Conservation (phyloP, 2,797 vertebrate species). For the Microctenopoma stevenorrisi region DNA sequence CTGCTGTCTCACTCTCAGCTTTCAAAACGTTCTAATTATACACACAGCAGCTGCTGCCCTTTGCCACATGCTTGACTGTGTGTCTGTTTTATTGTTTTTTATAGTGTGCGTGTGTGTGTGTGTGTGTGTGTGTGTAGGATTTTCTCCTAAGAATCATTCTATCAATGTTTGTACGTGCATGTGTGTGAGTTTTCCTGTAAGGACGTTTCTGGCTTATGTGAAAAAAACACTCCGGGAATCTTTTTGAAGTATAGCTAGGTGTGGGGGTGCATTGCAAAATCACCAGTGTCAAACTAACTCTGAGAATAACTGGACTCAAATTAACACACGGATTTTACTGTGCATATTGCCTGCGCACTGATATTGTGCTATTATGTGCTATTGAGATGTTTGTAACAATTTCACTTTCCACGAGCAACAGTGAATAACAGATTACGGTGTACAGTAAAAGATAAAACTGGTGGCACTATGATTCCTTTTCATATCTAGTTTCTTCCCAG, state of each 20-base stretch:
- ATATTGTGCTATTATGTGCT: background rate
- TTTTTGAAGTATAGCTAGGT: no score
- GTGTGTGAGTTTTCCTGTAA: conserved; percentile 5
- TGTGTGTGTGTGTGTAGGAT: conserved; percentile 6
- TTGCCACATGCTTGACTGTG: conserved; percentile 55
- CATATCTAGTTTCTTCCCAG: conserved; percentile 53
- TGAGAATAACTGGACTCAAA: no score
- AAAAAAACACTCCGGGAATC: no score
- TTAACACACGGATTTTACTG: no score
- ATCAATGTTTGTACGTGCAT: conserved; percentile 11
- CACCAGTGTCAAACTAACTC: no score
- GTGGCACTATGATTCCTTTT: conserved; percentile 45
- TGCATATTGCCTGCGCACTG: background rate
- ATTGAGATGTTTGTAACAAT: conserved; percentile 3
- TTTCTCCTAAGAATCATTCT: background rate
- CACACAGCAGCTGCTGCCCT: conserved; percentile 78
- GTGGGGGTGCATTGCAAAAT: no score
- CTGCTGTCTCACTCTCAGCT: conserved; percentile 67
- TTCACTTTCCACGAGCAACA: conserved; percentile 4
- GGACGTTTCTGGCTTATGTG: no score
- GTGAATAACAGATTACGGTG: conserved; percentile 7
- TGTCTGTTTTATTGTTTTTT: conserved; percentile 24
- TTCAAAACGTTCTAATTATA: conserved; percentile 84
- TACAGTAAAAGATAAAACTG: conserved; percentile 18
- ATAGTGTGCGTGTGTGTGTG: background rate